These are phyloP conservation scores for Serripes groenlandicus DNA, from an alignment of 2,888 invertebrate species.

Conservation along the genomic window DNA sequence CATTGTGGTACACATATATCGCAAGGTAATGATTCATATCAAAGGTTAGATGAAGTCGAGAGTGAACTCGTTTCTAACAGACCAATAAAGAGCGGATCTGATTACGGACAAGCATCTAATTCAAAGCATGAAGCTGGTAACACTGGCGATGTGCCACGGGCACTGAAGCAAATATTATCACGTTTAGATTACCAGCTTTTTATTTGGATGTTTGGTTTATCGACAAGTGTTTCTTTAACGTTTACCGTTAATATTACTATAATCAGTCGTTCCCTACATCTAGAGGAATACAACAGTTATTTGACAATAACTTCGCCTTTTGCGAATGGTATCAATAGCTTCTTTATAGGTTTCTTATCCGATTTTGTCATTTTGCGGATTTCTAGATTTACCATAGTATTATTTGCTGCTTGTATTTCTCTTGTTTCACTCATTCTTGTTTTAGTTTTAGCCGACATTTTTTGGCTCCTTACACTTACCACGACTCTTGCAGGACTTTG, in stretches of 20 bases:
- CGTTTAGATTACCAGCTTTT: conserved; percentile 64
- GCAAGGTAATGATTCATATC: background rate
- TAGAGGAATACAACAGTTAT: conserved; percentile 50
- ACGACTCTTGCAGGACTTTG: conserved; percentile 65
- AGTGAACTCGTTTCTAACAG: background rate
- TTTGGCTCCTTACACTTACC: conserved; percentile 54
- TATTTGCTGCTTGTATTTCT: conserved; percentile 45
- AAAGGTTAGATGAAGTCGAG: background rate
- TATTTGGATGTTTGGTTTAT: conserved; percentile 66
- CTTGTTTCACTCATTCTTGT: conserved; percentile 44
- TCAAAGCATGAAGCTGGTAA: background rate
- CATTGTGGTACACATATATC: background rate
- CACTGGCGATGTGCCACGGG: background rate
- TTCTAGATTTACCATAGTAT: conserved; percentile 59
- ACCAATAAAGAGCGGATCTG: background rate
- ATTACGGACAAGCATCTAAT: background rate
- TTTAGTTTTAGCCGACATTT: conserved; percentile 45
- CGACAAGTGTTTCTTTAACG: conserved; percentile 66
- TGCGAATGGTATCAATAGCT: conserved; percentile 63
- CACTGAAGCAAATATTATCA: conserved; percentile 54
- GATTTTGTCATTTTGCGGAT: conserved; percentile 63
- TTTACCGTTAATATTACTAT: conserved; percentile 68
- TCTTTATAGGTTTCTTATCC: conserved; percentile 61
- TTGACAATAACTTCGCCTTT: conserved; percentile 67
- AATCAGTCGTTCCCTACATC: conserved; percentile 51